A percentile compares a stretch with the other conserved stretches of the same genome.
Conservation (phyloP, 2,113 vertebrate species). For the Hystrix cristata region DNA sequence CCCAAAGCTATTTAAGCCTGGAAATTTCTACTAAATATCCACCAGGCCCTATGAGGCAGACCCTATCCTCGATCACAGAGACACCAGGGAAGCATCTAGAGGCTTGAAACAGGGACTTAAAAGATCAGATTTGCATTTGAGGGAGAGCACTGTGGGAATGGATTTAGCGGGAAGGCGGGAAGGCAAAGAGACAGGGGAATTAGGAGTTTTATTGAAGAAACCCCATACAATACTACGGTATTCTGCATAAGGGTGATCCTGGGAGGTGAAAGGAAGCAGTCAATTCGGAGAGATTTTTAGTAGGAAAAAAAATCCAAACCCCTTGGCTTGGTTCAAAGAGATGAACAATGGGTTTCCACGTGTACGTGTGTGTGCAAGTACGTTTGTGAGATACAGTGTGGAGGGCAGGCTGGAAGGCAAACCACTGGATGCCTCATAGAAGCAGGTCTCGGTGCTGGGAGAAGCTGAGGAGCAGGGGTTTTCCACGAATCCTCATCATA, state of each 20-base stretch:
- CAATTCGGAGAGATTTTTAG: not conserved
- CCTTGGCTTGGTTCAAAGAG: not conserved
- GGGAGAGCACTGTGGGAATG: not conserved
- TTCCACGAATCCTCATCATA: conserved; percentile 63
- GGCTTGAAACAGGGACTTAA: not conserved
- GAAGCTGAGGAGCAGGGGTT: not conserved
- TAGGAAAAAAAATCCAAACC: not conserved
- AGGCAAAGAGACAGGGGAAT: not conserved
- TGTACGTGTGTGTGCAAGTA: rapidly evolving
- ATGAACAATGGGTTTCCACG: not conserved
- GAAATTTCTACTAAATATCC: conserved; percentile 10
- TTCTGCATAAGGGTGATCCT: too few relatives aligned
- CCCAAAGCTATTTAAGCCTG: not conserved
- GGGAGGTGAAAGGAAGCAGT: not conserved
- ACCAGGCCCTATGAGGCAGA: not conserved
- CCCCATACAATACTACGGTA: not conserved
- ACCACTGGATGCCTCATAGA: not conserved
- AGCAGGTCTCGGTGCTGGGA: not conserved
- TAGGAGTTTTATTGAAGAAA: not conserved
- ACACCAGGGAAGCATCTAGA: not conserved
- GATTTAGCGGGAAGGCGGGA: not conserved
- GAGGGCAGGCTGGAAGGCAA: not conserved
- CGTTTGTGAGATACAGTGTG: rapidly evolving
- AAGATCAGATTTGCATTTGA: not conserved
- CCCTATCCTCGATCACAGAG: not conserved